Evolutionary conservation across 1,140 invertebrate genomes (phyloP), one percentile per base, ranked within the genome.

Genomic region (Drosophila melanica): DNA sequence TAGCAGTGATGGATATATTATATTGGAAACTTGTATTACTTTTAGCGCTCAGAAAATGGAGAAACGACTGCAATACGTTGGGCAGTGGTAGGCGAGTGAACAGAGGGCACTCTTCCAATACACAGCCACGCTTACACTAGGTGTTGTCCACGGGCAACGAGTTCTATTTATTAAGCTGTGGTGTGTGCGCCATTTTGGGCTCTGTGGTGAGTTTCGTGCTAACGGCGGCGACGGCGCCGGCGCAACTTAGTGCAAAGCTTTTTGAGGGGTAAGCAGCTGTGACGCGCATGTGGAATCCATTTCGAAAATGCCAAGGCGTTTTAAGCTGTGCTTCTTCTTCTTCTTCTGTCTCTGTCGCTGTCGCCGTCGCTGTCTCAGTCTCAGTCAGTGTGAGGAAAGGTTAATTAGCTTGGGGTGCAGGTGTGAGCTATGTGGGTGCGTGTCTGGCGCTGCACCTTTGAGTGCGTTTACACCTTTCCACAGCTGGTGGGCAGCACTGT

Each of bases 141-240:
- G 90, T 92, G 91, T 92, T 92, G 91, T 84, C 87, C 79, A 74
- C 57, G 75, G 53, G 70, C 77, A 82, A 78, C 90, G 81, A 86
- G 91, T 91, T 91, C 91, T 92, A 92, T 92, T 92, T 92, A 92
- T 92, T 84, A 92, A 92, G 91, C 90, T 77, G 75, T 62, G 84
- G 84, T 89, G 77, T 77, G 67, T 71, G 75, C 75, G 81, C 70
- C 69, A 76, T 76, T 76, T 76, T 65, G 44, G 69, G 42, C 70
- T 66, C 45, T 50, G 84, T 80, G 84, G 84, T 89, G 85, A 59
- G 30, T 75, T 78, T 63, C 23, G 33, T 42, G 53, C 16, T 68
- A 68, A 64, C 66, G 70, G 73, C 59, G 42, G 41, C 58, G 60
- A 47, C 59, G 62, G 66, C 85, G 80, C 80, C 65, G 58, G 63